Percentiles rank a stretch among this genome's conserved stretches.
Evolutionary conservation across 2,888 invertebrate genomes (phyloP).

Genomic region (Tetramorium bicarinatum): DNA sequence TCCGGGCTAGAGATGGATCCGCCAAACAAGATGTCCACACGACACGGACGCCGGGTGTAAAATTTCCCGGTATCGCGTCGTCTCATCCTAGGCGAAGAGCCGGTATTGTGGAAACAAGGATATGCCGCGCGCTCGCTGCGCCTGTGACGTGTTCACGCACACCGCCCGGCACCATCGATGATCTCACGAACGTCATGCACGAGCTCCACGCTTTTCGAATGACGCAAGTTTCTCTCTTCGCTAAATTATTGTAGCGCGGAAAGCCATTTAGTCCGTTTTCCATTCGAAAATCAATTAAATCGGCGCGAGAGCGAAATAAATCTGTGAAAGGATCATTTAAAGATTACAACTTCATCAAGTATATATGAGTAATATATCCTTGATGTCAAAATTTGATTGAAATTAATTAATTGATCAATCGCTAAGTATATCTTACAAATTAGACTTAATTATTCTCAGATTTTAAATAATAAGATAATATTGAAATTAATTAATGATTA

Average conservation of each 20-base stretch:
- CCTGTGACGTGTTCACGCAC: conserved; percentile 32
- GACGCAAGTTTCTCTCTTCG: conserved; percentile 13
- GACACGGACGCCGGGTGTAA: conserved; percentile 43
- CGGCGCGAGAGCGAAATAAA: neutral
- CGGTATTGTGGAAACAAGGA: conserved; percentile 52
- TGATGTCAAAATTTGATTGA: neutral
- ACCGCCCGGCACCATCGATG: conserved; percentile 4
- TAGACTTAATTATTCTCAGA: neutral
- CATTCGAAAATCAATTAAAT: neutral
- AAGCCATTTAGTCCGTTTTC: neutral
- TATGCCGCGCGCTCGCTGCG: neutral
- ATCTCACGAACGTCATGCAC: conserved; percentile 47
- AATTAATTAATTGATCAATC: neutral
- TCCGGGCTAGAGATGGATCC: conserved; percentile 52
- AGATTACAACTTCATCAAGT: neutral
- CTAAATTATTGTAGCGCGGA: no score
- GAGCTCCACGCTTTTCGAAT: conserved; percentile 2
- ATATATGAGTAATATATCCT: neutral
- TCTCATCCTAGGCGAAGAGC: conserved; percentile 45
- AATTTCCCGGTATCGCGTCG: conserved; percentile 45
- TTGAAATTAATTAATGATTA: neutral
- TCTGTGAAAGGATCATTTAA: neutral
- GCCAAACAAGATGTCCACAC: conserved; percentile 51
- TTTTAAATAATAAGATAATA: neutral
- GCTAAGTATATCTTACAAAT: neutral